Conservation (phyloP, 2,113 vertebrate genomes). For the Cranoglanis bouderius region DNA sequence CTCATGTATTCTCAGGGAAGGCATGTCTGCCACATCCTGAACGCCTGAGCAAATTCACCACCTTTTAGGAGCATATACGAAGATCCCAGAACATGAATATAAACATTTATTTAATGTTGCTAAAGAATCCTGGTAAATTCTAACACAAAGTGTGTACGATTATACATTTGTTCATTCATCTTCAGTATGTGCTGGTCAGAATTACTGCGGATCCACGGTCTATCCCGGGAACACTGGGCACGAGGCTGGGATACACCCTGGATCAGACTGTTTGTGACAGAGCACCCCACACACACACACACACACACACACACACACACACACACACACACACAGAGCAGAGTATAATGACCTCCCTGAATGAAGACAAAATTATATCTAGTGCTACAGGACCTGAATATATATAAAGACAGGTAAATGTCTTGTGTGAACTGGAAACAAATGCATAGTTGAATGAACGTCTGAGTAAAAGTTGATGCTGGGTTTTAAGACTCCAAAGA, state of each 20-base stretch:
- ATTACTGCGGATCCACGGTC: not conserved
- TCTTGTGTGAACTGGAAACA: not conserved
- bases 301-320: constrained; percentile 2
- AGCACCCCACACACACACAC: not conserved
- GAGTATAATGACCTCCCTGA: not conserved
- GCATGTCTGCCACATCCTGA: not conserved
- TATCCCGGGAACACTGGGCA: not conserved
- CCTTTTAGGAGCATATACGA: not conserved
- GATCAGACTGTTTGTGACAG: not conserved
- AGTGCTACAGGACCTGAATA: not conserved
- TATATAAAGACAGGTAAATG: not conserved
- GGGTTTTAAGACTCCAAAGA: not conserved
- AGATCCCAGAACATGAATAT: not conserved
- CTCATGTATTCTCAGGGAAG: not conserved
- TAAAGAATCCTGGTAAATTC: not conserved
- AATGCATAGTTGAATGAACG: not conserved
- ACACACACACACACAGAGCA: not conserved
- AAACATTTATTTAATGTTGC: not conserved
- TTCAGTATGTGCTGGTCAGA: not conserved
- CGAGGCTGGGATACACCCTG: not conserved
- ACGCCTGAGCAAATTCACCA: not conserved
- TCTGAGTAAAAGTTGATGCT: not conserved
- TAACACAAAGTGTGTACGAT: not conserved
- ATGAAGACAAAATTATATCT: not conserved
- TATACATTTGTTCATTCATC: not conserved